Conservation (phyloP, 2,113 vertebrate genomes). For the Cryptomyrus ogoouensis region DNA sequence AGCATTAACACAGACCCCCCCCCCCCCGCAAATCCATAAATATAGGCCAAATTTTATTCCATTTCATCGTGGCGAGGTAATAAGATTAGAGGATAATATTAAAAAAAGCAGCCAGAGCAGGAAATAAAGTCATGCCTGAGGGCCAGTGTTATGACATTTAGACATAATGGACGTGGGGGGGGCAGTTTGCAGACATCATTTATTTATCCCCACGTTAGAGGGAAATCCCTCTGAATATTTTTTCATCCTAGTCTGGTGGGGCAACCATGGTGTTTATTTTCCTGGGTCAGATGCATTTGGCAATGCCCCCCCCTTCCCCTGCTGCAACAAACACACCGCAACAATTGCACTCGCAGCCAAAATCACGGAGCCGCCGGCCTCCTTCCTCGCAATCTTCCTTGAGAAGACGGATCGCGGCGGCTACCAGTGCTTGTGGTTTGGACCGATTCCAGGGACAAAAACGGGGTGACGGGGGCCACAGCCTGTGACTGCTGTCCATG, state of each 20-base stretch:
- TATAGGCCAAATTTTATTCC: constrained; percentile 14
- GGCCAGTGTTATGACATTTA: constrained; percentile 18
- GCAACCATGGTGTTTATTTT: not conserved
- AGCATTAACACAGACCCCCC: constrained; percentile 27
- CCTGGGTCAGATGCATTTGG: not conserved
- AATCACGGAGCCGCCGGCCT: not conserved
- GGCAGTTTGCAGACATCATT: not conserved
- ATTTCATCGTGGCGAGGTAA: constrained; percentile 16
- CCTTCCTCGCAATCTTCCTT: not conserved
- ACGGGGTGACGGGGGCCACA: not conserved
- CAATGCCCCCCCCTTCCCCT: not conserved
- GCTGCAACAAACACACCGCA: not conserved
- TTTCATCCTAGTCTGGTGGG: not conserved
- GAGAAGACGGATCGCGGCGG: not conserved
- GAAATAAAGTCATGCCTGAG: not conserved
- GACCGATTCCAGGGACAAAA: not conserved
- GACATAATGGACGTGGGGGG: not conserved
- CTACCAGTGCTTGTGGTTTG: not conserved
- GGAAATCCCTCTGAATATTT: constrained; percentile 14
- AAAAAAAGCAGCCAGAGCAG: constrained; percentile 14
- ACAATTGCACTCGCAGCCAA: not conserved
- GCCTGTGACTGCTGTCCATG: not conserved
- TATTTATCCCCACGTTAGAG: constrained; percentile 9
- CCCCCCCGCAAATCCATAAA: constrained; percentile 39
- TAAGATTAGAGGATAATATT: constrained; percentile 23